Base-by-base conservation (phyloP, 2,113 vertebrate species). In the Spea multiplicata region DNA sequence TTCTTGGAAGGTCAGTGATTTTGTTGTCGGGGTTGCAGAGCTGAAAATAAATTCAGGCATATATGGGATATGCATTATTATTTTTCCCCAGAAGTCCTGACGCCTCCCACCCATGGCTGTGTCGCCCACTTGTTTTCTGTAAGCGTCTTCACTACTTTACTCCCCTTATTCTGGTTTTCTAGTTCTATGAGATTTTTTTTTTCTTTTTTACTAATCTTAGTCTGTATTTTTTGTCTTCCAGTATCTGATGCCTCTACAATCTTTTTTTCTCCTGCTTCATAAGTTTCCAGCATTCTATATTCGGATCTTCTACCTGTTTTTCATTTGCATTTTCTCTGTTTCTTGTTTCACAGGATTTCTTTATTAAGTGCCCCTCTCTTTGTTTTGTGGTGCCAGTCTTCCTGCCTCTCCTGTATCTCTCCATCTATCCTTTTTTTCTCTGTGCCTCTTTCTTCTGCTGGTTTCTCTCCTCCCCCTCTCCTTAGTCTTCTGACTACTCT, bases 401-500 rank as follows among this genome's bases (percentile, higher is more conserved):
- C 13, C 46, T 59, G 55, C 48, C 49, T 52, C 17, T 16, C 50
- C 14, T 52, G 47, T 70, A 70, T 70, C 47, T 48, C 16, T 8
- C 9, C 65, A 45, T 55, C 16, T 53, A 3, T 71, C 7, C 14
- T 10, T 46, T 44, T 30, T 10, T n/a, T n/a, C n/a, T 55, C 10
- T 55, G 17, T 45, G 49, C 10, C 50, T 72, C 69, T 46, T 8
- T 59, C 10, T 59, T 73, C 45, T n/a, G 10, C 44, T 13, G 53
- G 62, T 14, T 13, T 62, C 66, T 16, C 62, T 13, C 65, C 65
- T 62, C 62, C 74, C 50, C 13, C 74, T 45, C 65, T 47, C 66
- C 57, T 53, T 66, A 59, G 48, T 76, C 65, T 71, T 62, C 59
- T 55, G 69, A 72, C 76, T 79, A 49, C 69, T 72, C 55, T 79